These are phyloP conservation scores for Brenthis daphne DNA, from an alignment of 2,888 invertebrate species.

Conservation along the genomic window DNA sequence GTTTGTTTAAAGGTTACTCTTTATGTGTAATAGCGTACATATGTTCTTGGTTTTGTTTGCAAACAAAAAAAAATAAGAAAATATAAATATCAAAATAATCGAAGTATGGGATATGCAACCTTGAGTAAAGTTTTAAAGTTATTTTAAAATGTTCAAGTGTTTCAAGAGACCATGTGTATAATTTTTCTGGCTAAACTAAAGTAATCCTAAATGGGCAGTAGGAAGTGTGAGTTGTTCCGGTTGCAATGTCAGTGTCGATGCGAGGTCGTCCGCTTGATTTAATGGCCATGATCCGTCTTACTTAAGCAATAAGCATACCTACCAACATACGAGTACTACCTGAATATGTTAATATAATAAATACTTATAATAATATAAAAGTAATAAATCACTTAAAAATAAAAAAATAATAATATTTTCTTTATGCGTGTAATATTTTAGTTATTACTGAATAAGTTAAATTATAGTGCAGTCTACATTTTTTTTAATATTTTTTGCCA, in stretches of 20 bases:
- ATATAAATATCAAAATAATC: not conserved
- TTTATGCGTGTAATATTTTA: too few species aligned
- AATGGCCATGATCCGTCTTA: slow-evolving; percentile 47
- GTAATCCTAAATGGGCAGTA: slow-evolving; percentile 40
- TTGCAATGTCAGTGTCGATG: slow-evolving; percentile 69
- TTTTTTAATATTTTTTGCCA: too few species aligned
- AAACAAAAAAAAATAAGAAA: too few species aligned
- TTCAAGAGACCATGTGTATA: not conserved
- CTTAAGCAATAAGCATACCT: slow-evolving; percentile 3
- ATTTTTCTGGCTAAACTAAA: slow-evolving; percentile 16
- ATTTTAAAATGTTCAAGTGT: slow-evolving; percentile 3
- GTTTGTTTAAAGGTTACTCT: too few species aligned
- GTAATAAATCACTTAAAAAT: not conserved
- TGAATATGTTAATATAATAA: not conserved
- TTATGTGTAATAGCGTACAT: too few species aligned
- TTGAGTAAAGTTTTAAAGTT: not conserved
- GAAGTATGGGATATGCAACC: slow-evolving; percentile 6
- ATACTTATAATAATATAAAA: not conserved
- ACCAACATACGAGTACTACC: not conserved
- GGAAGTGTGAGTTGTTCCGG: slow-evolving; percentile 68
- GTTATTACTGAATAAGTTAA: too few species aligned
- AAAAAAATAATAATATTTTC: not conserved
- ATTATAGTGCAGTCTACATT: too few species aligned
- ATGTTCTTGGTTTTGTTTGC: too few species aligned
- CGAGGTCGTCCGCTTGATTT: slow-evolving; percentile 60